phyloP scores from a whole-genome alignment of 2,888 invertebrate species.

The Tetragonisca angustula region DNA sequence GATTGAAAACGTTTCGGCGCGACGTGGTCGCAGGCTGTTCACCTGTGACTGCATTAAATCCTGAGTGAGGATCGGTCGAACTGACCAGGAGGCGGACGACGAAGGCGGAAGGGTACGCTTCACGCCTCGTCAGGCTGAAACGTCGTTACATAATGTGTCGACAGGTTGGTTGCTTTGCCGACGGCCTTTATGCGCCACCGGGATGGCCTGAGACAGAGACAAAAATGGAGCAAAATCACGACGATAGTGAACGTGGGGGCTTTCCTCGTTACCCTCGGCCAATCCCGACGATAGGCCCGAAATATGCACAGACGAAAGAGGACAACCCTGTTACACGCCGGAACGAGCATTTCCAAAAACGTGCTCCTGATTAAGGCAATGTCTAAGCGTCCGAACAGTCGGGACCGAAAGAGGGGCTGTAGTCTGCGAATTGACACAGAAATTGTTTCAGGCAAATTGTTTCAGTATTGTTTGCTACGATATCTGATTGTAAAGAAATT shows the following conservation, averaged over 20 bases:
- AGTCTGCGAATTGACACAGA: no score
- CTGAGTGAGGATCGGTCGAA: constrained; percentile 55
- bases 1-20: not conserved
- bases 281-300: constrained; percentile 37
- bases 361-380: no score
- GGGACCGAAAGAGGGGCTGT: no score
- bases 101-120: constrained; percentile 74
- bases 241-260: not conserved
- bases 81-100: constrained; percentile 62
- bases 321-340: constrained; percentile 46
- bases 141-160: constrained; percentile 78
- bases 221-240: constrained; percentile 14
- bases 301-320: constrained; percentile 16
- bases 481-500: no score
- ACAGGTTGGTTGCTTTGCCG: constrained; percentile 75
- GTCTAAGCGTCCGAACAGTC: no score
- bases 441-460: no score
- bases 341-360: constrained; percentile 14
- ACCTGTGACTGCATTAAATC: constrained; percentile 58
- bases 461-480: no score
- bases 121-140: constrained; percentile 76
- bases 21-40: constrained; percentile 29
- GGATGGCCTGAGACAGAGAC: constrained; percentile 1
- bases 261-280: constrained; percentile 39
- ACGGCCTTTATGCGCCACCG: constrained; percentile 68